Conservation (phyloP, 2,113 vertebrate species). For the Ceyx cyanopectus region DNA sequence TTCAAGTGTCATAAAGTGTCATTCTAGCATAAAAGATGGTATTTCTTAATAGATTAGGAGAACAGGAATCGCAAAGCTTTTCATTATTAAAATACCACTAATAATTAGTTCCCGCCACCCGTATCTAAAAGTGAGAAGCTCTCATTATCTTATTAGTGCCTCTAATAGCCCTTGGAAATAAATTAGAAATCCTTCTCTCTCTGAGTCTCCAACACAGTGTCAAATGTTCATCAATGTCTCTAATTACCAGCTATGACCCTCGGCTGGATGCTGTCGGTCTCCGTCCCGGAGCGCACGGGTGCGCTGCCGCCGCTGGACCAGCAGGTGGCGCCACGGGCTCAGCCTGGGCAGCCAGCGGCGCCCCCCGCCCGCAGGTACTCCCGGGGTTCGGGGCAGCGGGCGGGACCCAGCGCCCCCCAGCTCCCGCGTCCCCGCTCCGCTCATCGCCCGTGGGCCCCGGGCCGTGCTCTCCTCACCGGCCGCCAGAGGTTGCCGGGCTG, state of each 20-base stretch:
- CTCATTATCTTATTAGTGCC: not conserved
- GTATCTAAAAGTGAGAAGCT: not conserved
- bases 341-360: not conserved
- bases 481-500: not conserved
- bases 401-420: no score
- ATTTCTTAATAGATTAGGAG: not conserved
- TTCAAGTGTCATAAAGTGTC: not conserved
- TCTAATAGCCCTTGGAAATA: not conserved
- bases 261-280: fast-evolving
- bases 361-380: not conserved
- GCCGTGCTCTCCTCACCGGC: not conserved
- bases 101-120: not conserved
- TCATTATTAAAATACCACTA: not conserved
- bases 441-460: not conserved
- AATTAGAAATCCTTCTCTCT: not conserved
- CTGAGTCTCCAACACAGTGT: not conserved
- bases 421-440: not conserved
- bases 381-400: not conserved
- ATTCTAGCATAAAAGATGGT: fast-evolving
- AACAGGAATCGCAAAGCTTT: not conserved
- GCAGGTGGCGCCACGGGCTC: constrained; percentile 16
- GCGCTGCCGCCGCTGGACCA: not conserved
- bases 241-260: fast-evolving
- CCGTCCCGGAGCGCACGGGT: not conserved
- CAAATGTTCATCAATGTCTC: fast-evolving